Percentiles rank a stretch among this genome's conserved stretches.
Evolutionary conservation across 1,140 invertebrate species (phyloP).

Genomic region (Calosoma granatense): DNA sequence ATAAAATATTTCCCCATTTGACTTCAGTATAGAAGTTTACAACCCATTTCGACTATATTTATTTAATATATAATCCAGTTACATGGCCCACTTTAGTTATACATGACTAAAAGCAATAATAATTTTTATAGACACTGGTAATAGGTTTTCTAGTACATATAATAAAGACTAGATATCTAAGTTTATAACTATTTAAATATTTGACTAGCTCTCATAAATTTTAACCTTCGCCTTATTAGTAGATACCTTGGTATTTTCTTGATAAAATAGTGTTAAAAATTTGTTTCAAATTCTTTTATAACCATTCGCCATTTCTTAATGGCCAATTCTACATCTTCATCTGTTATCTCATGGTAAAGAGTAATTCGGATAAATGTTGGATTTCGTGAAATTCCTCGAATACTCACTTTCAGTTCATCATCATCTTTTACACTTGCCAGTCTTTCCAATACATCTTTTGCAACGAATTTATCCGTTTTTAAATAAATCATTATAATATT

Average conservation of each 20-base stretch:
- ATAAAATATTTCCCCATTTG: background rate
- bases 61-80: background rate
- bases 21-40: background rate
- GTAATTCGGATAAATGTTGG: slow-evolving; percentile 49
- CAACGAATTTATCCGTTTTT: slow-evolving; percentile 35
- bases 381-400: slow-evolving; percentile 46
- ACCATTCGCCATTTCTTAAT: slow-evolving; percentile 52
- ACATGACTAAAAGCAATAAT: too few species aligned
- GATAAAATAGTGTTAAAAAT: slow-evolving; percentile 2
- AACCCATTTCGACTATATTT: too few species aligned
- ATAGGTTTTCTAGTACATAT: too few species aligned
- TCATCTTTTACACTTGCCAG: slow-evolving; percentile 43
- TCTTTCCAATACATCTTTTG: slow-evolving; percentile 45
- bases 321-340: slow-evolving; percentile 49
- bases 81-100: too few species aligned
- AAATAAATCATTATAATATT: slow-evolving; percentile 70
- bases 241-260: too few species aligned
- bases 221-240: too few species aligned
- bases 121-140: too few species aligned
- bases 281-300: slow-evolving; percentile 42
- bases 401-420: slow-evolving; percentile 40
- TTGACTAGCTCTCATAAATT: too few species aligned
- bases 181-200: too few species aligned
- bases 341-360: slow-evolving; percentile 53
- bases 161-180: too few species aligned